Evolutionary conservation across 2,888 invertebrate genomes (phyloP).

Genomic region (Anarsia innoxiella): DNA sequence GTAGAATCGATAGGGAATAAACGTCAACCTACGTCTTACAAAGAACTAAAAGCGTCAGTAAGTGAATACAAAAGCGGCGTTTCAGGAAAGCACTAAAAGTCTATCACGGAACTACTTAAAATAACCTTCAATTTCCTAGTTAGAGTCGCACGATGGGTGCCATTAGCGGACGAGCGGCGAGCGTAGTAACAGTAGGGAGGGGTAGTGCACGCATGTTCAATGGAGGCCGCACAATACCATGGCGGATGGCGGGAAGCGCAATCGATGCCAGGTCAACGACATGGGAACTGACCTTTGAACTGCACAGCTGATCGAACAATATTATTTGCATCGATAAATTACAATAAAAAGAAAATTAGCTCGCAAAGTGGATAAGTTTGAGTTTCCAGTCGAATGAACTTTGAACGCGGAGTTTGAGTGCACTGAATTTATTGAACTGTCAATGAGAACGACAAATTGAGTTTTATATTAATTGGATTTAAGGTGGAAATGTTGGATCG

Average conservation of each 20-base stretch:
- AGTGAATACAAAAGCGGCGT: background rate
- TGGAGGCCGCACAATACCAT: conserved; percentile 48
- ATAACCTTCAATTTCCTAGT: conserved; percentile 9
- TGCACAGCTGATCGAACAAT: conserved; percentile 56
- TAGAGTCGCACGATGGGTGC: conserved; percentile 4
- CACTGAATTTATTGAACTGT: no score
- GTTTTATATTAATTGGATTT: no score
- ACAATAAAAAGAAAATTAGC: background rate
- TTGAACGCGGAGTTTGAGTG: background rate
- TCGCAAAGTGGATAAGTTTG: background rate
- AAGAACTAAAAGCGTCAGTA: background rate
- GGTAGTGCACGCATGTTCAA: conserved; percentile 32
- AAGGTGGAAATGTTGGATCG: no score
- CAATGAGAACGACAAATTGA: no score
- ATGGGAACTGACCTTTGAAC: conserved; percentile 70
- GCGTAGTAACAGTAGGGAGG: conserved; percentile 8
- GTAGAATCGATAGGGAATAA: no score
- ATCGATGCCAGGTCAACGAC: conserved; percentile 70
- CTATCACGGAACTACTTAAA: conserved; percentile 4
- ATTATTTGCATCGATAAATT: conserved; percentile 16
- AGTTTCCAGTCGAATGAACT: background rate
- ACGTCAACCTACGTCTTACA: no score
- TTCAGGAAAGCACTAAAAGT: conserved; percentile 1
- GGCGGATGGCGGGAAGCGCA: conserved; percentile 64
- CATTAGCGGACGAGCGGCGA: conserved; percentile 2